phyloP scores from a whole-genome alignment of 2,113 vertebrate genomes.

The Spilogale gracilis region DNA sequence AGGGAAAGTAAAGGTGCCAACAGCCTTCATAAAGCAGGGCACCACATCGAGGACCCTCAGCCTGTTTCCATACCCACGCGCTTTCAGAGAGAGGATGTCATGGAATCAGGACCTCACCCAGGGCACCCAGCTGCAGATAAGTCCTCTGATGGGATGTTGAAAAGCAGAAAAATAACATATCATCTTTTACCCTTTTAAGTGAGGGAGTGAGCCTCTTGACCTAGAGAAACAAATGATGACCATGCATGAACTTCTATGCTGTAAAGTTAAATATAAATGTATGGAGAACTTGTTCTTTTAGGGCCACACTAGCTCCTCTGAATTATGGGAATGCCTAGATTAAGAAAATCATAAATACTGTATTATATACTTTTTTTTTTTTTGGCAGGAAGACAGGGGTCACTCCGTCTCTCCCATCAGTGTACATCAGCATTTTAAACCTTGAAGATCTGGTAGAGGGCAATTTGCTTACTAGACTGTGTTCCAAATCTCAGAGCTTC shows the following conservation, averaged over 20 bases:
- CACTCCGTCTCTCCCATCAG: not conserved
- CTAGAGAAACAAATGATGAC: not conserved
- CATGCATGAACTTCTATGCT: not conserved
- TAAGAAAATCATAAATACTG: not conserved
- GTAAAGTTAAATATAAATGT: not conserved
- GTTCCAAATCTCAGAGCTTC: not conserved
- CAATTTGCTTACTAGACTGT: not conserved
- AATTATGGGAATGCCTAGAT: not conserved
- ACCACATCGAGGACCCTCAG: not conserved
- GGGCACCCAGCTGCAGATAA: not conserved
- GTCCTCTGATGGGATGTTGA: not conserved
- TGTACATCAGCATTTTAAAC: not conserved
- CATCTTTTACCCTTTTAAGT: not conserved
- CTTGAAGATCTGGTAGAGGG: not conserved
- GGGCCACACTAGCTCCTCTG: not conserved
- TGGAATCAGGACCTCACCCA: not conserved
- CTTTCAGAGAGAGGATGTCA: not conserved
- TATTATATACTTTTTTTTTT: not conserved
- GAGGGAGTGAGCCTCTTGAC: not conserved
- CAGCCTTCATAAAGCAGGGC: conserved; percentile 66
- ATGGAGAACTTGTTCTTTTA: not conserved
- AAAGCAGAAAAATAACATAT: not conserved
- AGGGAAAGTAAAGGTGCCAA: conserved; percentile 61
- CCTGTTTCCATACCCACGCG: not conserved
- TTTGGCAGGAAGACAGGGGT: not conserved